Base-by-base conservation (phyloP, 2,888 invertebrate species). In the Hetaerina titia region DNA sequence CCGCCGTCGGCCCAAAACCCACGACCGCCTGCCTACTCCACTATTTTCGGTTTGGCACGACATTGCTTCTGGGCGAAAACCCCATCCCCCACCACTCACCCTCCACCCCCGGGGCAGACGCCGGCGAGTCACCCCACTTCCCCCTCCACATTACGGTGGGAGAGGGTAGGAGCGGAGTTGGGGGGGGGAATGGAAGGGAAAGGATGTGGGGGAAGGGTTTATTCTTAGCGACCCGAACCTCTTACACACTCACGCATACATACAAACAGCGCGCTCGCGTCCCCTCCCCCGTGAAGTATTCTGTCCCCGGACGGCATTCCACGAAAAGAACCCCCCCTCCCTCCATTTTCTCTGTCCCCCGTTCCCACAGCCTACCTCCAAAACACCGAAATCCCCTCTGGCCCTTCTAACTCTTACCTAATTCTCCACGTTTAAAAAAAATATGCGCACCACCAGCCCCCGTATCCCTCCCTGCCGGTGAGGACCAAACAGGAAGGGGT, bases 41-140 rank as follows among this genome's bases (percentile, higher is more conserved):
- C 92, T 92, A 92, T 92, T 92, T 92, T 92, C 56, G 92, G 64
- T 92, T 92, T 92, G 92, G 92, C 92, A 92, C 25, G 69, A 64
- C 56, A 92, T 92, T 92, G 69, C 92, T 74, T 92, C 92, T 92
- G 92, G 92, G 92, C 92, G 56, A 56, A 92, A 92, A n/a, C 69
- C 64, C n/a, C 45, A n/a, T 64, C 45, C 90, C 63, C 45, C 69
- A 45, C 45, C 69, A 19, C 64, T 64, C 19, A 64, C 64, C 19
- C 19, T 19, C 64, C 19, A 8, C n/a, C 69, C 74, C 25, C 22
- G 57, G 56, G 13, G 57, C 92, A 92, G 92, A 92, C 92, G 92
- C 63, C 64, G 90, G 22, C 22, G 90, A 90, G 45, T 69, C 90
- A 1, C 11, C 7, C 25, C 25, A 13, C 25, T 45, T 45, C 81